These are phyloP conservation scores for Schizothorax lantsangensis DNA, from an alignment of 2,797 vertebrate genomes.

Conservation along the genomic window DNA sequence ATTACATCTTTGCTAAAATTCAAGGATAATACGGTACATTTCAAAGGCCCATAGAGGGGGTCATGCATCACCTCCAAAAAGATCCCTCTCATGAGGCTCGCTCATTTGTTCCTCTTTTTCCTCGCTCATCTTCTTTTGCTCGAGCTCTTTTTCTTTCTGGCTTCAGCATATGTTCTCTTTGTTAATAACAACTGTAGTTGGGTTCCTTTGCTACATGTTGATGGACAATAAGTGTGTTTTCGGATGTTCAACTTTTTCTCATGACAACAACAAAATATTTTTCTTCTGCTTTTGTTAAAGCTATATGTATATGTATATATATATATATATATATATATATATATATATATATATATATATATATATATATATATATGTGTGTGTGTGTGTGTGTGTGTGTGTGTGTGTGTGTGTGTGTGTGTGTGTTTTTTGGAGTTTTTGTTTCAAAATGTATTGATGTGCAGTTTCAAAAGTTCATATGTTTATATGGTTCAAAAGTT, in stretches of 20 bases:
- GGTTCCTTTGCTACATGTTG: background rate
- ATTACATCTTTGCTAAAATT: conserved; percentile 69
- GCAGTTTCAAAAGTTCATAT: background rate
- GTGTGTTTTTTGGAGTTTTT: background rate
- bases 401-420: background rate
- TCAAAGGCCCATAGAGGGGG: conserved; percentile 43
- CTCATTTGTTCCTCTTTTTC: conserved; percentile 39
- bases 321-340: background rate
- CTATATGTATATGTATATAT: background rate
- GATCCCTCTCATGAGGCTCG: conserved; percentile 29
- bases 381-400: too few species aligned
- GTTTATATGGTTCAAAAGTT: background rate
- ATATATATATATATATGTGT: too few species aligned
- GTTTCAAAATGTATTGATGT: too few species aligned
- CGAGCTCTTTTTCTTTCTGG: background rate
- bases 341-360: too few species aligned
- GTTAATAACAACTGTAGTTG: conserved; percentile 2
- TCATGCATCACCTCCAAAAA: conserved; percentile 47
- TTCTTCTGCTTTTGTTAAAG: background rate
- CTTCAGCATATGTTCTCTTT: background rate
- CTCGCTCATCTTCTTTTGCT: background rate
- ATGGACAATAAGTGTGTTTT: background rate
- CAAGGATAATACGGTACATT: conserved; percentile 64
- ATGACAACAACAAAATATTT: background rate
- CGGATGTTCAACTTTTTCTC: background rate